Base-by-base conservation (phyloP, 2,888 invertebrate genomes). In the Mythimna albipuncta region DNA sequence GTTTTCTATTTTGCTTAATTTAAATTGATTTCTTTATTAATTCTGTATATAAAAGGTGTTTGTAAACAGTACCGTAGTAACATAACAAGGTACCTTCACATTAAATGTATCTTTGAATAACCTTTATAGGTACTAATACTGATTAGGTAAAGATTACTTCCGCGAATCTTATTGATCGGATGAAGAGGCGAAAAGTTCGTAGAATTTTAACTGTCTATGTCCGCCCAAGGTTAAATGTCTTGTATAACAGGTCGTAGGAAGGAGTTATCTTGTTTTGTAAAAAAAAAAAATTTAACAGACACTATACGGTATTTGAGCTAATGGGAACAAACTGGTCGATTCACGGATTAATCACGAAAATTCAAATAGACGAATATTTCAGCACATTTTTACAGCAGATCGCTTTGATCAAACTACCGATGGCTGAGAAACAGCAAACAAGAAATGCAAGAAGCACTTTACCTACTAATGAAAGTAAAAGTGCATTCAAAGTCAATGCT, bases 381-480 rank as follows among this genome's bases (percentile, higher is more conserved):
- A 19, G 19, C 9, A 7, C n/a, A 19, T 16, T 35, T 21, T 21
- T 41, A 47, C 41, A 41, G 21, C 26, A 55, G 55, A 11, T 55
- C 5, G 13, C n/a, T 65, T 58, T 61, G 38, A 61, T 64, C 21
- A 59, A 57, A 21, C 26, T 19, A 32, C 26, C 2, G 32, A 57
- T 67, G 59, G 38, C 61, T 64, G 61, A 47, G 50, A 77, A 74
- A 74, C 59, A 52, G 38, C 52, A 50, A 68, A 72, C 69, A 77
- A 77, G 59, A 79, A 83, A 66, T 74, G 59, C 77, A 78, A 85
- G 58, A 81, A 83, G 58, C 71, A 77, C 64, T 76, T 62, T 63
- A n/a, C n/a, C n/a, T n/a, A 81, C 62, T 44, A 58, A 85, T 72
- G 94, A 96, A 96, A 96, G 96, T 96, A 96, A 96, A 94, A 96